Evolutionary conservation across 1,140 invertebrate species (phyloP).

Genomic region (Acromyrmex echinatior): DNA sequence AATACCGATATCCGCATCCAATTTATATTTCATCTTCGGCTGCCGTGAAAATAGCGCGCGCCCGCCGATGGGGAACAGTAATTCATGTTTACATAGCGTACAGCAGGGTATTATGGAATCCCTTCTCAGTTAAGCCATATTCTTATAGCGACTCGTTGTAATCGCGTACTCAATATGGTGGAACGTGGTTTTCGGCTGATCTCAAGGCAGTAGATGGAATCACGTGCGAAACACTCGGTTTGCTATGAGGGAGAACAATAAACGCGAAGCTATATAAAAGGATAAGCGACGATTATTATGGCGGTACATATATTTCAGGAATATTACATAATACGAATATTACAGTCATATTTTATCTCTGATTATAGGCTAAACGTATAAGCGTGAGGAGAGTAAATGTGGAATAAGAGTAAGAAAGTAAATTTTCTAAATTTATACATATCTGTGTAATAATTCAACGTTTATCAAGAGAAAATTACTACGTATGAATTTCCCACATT

Average conservation of each 20-base stretch:
- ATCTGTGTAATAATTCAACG: constrained; percentile 9
- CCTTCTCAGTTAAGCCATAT: constrained; percentile 68
- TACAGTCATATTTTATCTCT: not conserved
- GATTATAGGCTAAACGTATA: not conserved
- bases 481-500: not conserved
- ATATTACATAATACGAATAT: not conserved
- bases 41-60: constrained; percentile 45
- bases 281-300: constrained; percentile 34
- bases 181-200: constrained; percentile 73
- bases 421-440: not conserved
- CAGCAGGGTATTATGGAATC: constrained; percentile 65
- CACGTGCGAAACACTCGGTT: constrained; percentile 72
- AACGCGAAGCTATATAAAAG: constrained; percentile 28
- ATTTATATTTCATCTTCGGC: constrained; percentile 63
- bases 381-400: not conserved
- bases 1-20: constrained; percentile 60
- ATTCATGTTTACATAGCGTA: constrained; percentile 65
- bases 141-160: constrained; percentile 66
- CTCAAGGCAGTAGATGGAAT: constrained; percentile 71
- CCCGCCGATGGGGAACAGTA: constrained; percentile 45
- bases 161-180: constrained; percentile 71
- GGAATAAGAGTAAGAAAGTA: not conserved
- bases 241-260: constrained; percentile 53
- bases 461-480: not conserved
- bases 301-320: not conserved